Conservation (phyloP, 2,888 invertebrate genomes). For the Patella depressa region DNA sequence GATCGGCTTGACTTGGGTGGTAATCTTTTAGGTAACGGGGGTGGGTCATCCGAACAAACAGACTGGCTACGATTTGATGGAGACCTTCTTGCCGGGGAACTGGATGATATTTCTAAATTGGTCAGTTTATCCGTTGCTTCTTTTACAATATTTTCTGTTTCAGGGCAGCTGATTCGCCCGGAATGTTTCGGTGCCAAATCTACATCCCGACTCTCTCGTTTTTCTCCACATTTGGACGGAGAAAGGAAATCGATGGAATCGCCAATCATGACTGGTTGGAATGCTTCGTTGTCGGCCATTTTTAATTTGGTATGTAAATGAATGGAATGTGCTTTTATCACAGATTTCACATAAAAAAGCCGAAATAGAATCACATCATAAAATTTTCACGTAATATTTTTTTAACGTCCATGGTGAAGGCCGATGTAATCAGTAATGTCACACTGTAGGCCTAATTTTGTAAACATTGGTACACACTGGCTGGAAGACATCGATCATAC, state of each 20-base stretch:
- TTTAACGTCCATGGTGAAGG: no score
- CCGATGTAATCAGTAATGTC: no score
- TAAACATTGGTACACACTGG: no score
- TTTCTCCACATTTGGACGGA: background rate
- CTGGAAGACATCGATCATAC: no score
- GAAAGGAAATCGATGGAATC: constrained; percentile 1
- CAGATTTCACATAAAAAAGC: no score
- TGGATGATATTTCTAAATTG: background rate
- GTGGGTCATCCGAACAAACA: background rate
- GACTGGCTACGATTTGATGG: background rate
- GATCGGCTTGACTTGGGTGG: background rate
- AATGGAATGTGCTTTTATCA: background rate
- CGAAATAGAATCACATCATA: no score
- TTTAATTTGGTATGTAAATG: background rate
- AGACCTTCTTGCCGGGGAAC: background rate
- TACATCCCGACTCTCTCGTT: background rate
- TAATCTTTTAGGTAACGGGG: background rate
- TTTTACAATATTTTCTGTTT: background rate
- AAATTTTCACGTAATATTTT: no score
- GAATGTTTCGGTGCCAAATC: background rate
- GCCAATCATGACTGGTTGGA: constrained; percentile 4
- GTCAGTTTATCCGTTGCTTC: background rate
- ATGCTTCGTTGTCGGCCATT: constrained; percentile 10
- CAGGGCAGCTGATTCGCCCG: background rate
- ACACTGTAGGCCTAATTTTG: no score